phyloP scores from a whole-genome alignment of 2,888 invertebrate species.

The Athalia circularis region DNA sequence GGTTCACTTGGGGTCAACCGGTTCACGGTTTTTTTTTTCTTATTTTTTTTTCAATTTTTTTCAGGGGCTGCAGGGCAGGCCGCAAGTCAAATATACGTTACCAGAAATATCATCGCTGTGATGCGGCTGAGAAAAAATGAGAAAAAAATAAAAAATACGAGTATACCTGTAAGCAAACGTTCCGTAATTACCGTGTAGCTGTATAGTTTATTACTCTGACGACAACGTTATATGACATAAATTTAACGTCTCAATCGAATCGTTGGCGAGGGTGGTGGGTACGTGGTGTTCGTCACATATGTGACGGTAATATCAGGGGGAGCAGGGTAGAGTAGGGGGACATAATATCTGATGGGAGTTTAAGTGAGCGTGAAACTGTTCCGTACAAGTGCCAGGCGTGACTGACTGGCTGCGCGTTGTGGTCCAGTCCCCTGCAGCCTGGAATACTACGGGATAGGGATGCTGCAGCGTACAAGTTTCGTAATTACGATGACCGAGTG shows the following conservation, averaged over 20 bases:
- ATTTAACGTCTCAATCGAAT: background rate
- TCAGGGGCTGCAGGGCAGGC: too few species aligned
- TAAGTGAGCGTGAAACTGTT: conserved; percentile 45
- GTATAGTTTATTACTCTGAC: too few species aligned
- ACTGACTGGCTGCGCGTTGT: conserved; percentile 28
- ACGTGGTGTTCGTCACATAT: conserved; percentile 20
- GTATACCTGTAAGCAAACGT: too few species aligned
- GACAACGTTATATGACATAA: too few species aligned
- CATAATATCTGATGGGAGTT: conserved; percentile 39
- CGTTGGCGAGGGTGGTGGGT: background rate
- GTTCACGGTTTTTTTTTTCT: background rate
- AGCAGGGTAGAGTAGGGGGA: background rate
- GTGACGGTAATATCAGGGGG: conserved; percentile 22
- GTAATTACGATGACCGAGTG: background rate
- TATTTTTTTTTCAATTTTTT: too few species aligned
- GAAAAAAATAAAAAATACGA: too few species aligned
- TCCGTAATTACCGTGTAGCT: too few species aligned
- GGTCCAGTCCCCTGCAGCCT: conserved; percentile 38
- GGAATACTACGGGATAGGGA: background rate
- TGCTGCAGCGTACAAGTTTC: conserved; percentile 11
- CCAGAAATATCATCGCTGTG: too few species aligned
- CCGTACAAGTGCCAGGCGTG: conserved; percentile 43
- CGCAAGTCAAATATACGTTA: too few species aligned
- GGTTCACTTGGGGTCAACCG: background rate
- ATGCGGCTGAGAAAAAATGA: too few species aligned